Evolutionary conservation across 2,888 invertebrate genomes (phyloP), one percentile per base, ranked within the genome.

Genomic region (Copidosoma aretas): DNA sequence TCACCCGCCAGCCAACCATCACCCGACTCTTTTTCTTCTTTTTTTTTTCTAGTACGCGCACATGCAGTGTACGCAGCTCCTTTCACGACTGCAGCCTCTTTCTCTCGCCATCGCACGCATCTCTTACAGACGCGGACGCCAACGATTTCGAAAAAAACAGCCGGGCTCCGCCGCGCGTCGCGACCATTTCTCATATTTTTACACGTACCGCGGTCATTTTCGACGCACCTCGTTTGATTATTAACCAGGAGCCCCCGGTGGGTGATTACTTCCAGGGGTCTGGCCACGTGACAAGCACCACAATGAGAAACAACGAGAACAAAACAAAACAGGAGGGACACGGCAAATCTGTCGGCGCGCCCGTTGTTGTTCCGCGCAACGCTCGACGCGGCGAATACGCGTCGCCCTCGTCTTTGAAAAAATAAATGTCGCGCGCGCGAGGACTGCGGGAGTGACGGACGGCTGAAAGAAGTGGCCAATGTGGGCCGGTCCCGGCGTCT

Each of bases 381-480:
- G n/a, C n/a, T n/a, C n/a, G n/a, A 46, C 10, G n/a, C 43, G 17
- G 51, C 8, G 12, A 12, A 12, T 15, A 2, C 17, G 43, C 1
- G 12, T 60, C 64, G 32, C 32, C 22, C 43, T 52, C 46, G 41
- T 58, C 19, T 17, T 15, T 10, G 58, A 21, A 58, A n/a, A 61
- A 60, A 60, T 53, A 46, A 64, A 43, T 57, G 59, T 64, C 60
- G 39, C 58, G 17, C 39, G 32, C 19, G 41, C 19, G 21, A 12
- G 1, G 41, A 8, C 67, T 68, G 43, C n/a, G 54, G 60, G 53
- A 75, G 75, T 83, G 83, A 84, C 81, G 77, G 83, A 84, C 83
- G 80, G 78, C 76, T 83, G 81, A 83, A 83, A 81, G 83, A 83
- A 83, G 83, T 83, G 83, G 83, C 83, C 83, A 83, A 83, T 83